Evolutionary conservation across 2,797 vertebrate species (phyloP).

Genomic region (Threskiornis aethiopicus): DNA sequence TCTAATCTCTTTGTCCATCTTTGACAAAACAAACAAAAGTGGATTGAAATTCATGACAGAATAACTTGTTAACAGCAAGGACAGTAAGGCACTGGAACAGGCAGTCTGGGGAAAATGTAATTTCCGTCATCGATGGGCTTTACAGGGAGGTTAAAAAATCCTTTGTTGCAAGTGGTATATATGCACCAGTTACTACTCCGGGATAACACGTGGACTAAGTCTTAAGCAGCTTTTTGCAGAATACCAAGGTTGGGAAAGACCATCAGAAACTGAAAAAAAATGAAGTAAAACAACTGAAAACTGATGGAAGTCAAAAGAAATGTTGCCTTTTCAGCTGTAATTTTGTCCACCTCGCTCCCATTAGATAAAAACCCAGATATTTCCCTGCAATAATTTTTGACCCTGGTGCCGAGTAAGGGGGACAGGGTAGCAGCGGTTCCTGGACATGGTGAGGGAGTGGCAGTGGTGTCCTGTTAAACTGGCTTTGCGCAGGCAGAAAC

Average conservation of each 20-base stretch:
- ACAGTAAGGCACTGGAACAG: neutral
- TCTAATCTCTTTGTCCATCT: neutral
- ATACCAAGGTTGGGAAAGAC: neutral
- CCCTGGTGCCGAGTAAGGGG: neutral
- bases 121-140: neutral
- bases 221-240: neutral
- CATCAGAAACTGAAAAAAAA: neutral
- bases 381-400: neutral
- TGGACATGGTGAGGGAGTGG: rapidly evolving
- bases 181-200: neutral
- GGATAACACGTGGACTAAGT: neutral
- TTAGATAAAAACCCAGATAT: rapidly evolving
- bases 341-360: neutral
- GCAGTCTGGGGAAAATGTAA: neutral
- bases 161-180: neutral
- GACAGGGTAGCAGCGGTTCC: neutral
- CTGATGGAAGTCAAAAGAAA: neutral
- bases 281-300: neutral
- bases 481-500: neutral
- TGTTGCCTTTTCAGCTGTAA: neutral
- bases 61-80: neutral
- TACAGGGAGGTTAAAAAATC: neutral
- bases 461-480: neutral
- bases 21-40: neutral
- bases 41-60: neutral